Conservation (phyloP, 2,888 invertebrate species). For the Brachyopa scutellaris region DNA sequence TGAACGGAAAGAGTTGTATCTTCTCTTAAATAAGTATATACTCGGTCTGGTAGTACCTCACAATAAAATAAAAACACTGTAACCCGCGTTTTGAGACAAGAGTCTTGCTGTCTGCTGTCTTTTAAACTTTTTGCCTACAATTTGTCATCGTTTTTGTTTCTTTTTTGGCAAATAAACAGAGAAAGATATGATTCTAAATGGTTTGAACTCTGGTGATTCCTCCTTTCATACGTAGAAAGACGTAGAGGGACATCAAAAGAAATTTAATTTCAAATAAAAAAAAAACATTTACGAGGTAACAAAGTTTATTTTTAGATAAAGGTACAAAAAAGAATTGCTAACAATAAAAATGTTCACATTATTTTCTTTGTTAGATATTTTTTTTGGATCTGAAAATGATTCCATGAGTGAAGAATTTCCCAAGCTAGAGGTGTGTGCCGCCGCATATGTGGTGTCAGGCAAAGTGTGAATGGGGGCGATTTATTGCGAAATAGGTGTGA, state of each 20-base stretch:
- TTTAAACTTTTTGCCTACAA: neutral
- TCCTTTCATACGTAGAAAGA: constrained; percentile 11
- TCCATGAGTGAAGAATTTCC: neutral
- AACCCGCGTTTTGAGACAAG: neutral
- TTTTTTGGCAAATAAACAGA: neutral
- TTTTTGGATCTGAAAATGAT: constrained; percentile 18
- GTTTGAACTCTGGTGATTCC: constrained; percentile 37
- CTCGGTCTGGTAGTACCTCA: too few species aligned
- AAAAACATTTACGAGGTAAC: too few species aligned
- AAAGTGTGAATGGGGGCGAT: constrained; percentile 42
- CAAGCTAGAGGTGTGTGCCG: constrained; percentile 24
- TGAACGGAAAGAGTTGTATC: neutral
- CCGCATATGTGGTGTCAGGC: constrained; percentile 33
- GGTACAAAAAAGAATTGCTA: constrained; percentile 5
- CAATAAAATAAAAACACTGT: neutral
- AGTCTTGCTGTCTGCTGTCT: constrained; percentile 18
- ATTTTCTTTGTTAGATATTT: neutral
- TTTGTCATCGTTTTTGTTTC: neutral
- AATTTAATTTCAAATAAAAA: neutral
- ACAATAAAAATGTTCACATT: neutral
- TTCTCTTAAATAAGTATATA: constrained; percentile 42
- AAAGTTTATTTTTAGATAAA: neutral
- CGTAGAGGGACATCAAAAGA: neutral
- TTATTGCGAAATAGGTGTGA: constrained; percentile 53
- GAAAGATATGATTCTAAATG: neutral